Evolutionary conservation across 2,797 vertebrate species (phyloP).

Genomic region (Acipenser oxyrinchus): DNA sequence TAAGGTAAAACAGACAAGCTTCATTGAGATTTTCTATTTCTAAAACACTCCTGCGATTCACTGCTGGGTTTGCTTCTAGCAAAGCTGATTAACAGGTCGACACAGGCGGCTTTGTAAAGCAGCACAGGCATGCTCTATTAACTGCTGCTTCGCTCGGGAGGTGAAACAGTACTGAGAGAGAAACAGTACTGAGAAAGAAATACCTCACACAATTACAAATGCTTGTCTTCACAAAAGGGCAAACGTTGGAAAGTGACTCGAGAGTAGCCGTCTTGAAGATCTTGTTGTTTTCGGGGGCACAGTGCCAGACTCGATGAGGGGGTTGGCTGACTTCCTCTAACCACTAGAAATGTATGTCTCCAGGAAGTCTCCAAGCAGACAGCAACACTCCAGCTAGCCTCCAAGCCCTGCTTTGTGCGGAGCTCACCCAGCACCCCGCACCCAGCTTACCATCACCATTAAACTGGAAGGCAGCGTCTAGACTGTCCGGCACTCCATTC

Average conservation of each 20-base stretch:
- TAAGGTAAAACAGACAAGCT: no score
- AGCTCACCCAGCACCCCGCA: slow-evolving; percentile 12
- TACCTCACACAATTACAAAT: no score
- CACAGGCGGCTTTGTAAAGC: slow-evolving; percentile 48
- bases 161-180: slow-evolving; percentile 36
- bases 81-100: slow-evolving; percentile 33
- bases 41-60: no score
- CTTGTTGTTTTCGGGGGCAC: slow-evolving; percentile 31
- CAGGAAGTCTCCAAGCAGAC: slow-evolving; percentile 6
- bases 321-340: slow-evolving; percentile 21
- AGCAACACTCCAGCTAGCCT: slow-evolving; percentile 6
- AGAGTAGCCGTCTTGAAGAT: slow-evolving; percentile 21
- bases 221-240: not conserved
- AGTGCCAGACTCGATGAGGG: slow-evolving; percentile 32
- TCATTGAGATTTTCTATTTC: no score
- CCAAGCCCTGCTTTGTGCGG: not conserved
- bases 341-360: slow-evolving; percentile 25
- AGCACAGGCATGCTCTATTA: slow-evolving; percentile 50
- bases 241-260: slow-evolving; percentile 21
- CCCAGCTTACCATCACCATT: slow-evolving; percentile 73
- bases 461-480: slow-evolving; percentile 77
- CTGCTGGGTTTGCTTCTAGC: slow-evolving; percentile 20
- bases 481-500: slow-evolving; percentile 84
- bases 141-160: slow-evolving; percentile 34
- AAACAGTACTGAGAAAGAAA: slow-evolving; percentile 22